Percentiles rank a stretch among this genome's conserved stretches.
These are phyloP conservation scores for Eupithecia vulgata DNA, from an alignment of 2,888 invertebrate species.

Conservation along the genomic window DNA sequence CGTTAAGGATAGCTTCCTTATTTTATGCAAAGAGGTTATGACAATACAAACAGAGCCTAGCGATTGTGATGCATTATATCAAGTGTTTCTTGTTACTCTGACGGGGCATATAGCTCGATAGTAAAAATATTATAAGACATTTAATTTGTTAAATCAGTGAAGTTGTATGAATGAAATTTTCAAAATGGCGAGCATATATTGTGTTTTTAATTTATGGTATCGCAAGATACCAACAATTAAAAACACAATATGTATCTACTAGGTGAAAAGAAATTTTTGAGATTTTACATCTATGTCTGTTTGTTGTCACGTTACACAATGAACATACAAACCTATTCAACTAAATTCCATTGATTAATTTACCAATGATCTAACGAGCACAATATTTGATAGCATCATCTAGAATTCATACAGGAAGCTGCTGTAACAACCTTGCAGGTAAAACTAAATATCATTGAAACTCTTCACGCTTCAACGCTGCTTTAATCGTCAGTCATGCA, in stretches of 20 bases:
- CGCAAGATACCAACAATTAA: too few relatives aligned
- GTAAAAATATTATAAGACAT: neutral
- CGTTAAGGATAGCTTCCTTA: slow-evolving; percentile 30
- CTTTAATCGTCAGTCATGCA: slow-evolving; percentile 27
- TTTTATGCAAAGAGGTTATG: slow-evolving; percentile 33
- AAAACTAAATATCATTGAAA: slow-evolving; percentile 40
- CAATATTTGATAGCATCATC: slow-evolving; percentile 8
- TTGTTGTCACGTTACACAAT: neutral
- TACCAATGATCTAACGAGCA: neutral
- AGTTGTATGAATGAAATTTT: neutral
- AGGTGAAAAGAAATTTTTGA: neutral
- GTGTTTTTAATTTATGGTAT: too few relatives aligned
- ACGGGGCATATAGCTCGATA: slow-evolving; percentile 10
- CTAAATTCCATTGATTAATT: neutral
- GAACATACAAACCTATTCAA: too few relatives aligned
- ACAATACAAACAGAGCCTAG: slow-evolving; percentile 25
- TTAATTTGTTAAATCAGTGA: neutral
- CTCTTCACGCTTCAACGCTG: slow-evolving; percentile 40
- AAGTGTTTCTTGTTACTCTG: slow-evolving; percentile 28
- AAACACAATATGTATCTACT: too few relatives aligned
- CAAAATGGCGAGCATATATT: too few relatives aligned
- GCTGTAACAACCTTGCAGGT: slow-evolving; percentile 58
- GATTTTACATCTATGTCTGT: neutral
- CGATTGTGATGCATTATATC: slow-evolving; percentile 25
- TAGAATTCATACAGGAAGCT: slow-evolving; percentile 54